Conservation (phyloP, 1,140 invertebrate genomes). For the Zaprionus capensis region DNA sequence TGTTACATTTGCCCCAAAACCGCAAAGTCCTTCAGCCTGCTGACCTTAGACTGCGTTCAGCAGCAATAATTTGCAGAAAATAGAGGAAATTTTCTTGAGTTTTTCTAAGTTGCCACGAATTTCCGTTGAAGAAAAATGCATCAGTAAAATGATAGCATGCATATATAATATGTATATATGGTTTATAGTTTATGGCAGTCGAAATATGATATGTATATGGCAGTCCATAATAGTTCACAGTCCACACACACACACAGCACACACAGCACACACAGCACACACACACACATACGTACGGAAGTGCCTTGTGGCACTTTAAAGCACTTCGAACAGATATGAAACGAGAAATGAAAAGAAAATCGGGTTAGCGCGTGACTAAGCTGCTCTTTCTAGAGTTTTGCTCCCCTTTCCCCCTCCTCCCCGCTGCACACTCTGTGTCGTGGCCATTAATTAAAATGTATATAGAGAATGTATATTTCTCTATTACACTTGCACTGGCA, state of each 20-base stretch:
- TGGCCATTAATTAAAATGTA: slow-evolving; percentile 33
- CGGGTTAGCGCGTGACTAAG: slow-evolving; percentile 5
- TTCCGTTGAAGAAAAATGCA: background rate
- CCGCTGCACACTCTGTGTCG: background rate
- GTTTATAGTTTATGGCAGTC: background rate
- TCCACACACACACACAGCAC: slow-evolving; percentile 7
- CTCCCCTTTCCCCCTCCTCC: no score
- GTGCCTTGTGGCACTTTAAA: slow-evolving; percentile 27
- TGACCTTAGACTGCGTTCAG: slow-evolving; percentile 50
- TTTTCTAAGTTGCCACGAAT: background rate
- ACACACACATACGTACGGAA: background rate
- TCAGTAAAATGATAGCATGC: background rate
- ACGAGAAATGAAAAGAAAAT: background rate
- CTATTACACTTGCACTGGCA: background rate
- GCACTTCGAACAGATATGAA: slow-evolving; percentile 3
- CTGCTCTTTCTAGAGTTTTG: background rate
- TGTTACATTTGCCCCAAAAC: background rate
- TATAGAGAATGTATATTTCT: slow-evolving; percentile 12
- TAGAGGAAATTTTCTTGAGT: slow-evolving; percentile 2
- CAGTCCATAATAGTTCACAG: background rate
- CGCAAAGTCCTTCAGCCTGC: slow-evolving; percentile 9
- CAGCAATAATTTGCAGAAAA: slow-evolving; percentile 58
- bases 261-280: background rate
- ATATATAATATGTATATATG: background rate
- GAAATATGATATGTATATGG: slow-evolving; percentile 23